A percentile compares a stretch with the other conserved stretches of the same genome.
Conservation (phyloP, 2,888 invertebrate genomes). For the Serrognathus titanus region DNA sequence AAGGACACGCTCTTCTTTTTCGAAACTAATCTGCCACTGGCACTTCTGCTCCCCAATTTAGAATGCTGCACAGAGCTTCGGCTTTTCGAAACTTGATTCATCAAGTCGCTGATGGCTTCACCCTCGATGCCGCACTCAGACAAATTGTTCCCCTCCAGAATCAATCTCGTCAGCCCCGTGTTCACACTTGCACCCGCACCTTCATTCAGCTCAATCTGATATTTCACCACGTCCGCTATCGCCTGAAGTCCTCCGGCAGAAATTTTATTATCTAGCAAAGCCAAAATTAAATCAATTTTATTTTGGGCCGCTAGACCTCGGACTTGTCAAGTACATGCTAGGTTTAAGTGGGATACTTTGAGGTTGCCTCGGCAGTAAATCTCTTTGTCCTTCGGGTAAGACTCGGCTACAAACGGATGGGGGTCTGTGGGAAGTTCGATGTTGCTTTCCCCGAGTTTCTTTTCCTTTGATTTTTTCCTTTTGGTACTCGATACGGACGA, state of each 20-base stretch:
- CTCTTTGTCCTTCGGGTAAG: constrained; percentile 30
- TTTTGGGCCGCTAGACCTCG: too few relatives aligned
- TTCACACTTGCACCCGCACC: background rate
- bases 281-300: background rate
- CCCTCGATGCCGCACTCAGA: background rate
- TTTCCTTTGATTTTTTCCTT: background rate
- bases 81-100: too few relatives aligned
- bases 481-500: background rate
- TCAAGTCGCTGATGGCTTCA: background rate
- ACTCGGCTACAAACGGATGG: constrained; percentile 42
- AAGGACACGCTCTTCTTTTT: too few relatives aligned
- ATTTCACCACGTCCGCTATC: constrained; percentile 30
- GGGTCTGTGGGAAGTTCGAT: constrained; percentile 9
- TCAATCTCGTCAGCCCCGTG: constrained; percentile 25
- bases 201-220: constrained; percentile 25
- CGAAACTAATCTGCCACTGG: too few relatives aligned
- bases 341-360: constrained; percentile 38
- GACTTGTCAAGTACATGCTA: constrained; percentile 36
- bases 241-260: constrained; percentile 25
- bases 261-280: constrained; percentile 31
- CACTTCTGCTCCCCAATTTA: too few relatives aligned
- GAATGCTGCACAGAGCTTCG: too few relatives aligned
- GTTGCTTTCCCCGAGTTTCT: background rate
- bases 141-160: constrained; percentile 25
- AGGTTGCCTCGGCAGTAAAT: constrained; percentile 42